Conservation (phyloP, 1,140 invertebrate species). For the Drosophila sturtevanti region DNA sequence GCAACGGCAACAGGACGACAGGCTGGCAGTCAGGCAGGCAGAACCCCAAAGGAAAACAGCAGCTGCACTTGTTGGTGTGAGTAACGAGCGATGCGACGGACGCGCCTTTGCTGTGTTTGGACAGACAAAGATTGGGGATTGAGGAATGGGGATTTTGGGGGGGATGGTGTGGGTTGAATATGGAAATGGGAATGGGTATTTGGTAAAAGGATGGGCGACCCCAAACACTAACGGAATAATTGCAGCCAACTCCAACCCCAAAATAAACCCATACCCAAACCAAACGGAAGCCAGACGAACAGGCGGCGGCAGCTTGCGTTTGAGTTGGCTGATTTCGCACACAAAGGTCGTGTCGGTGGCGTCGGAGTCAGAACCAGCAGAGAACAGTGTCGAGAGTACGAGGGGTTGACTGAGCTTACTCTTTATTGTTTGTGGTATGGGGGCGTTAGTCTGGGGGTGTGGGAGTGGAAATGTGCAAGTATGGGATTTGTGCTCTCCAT, state of each 20-base stretch:
- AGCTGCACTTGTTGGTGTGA: slow-evolving; percentile 74
- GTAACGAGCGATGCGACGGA: slow-evolving; percentile 77
- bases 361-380: background rate
- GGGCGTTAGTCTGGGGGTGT: slow-evolving; percentile 33
- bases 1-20: slow-evolving; percentile 56
- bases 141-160: background rate
- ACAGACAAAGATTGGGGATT: slow-evolving; percentile 10
- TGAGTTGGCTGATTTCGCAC: slow-evolving; percentile 71
- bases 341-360: slow-evolving; percentile 30
- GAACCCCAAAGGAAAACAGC: slow-evolving; percentile 51
- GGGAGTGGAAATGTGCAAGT: slow-evolving; percentile 41
- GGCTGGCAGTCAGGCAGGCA: slow-evolving; percentile 11
- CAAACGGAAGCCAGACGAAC: slow-evolving; percentile 72
- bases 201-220: slow-evolving; percentile 40
- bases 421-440: slow-evolving; percentile 58
- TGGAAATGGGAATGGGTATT: background rate
- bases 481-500: slow-evolving; percentile 52
- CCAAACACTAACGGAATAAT: slow-evolving; percentile 79
- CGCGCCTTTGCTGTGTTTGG: slow-evolving; percentile 62
- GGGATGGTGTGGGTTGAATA: background rate
- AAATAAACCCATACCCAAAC: background rate
- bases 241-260: slow-evolving; percentile 72
- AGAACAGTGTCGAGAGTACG: background rate
- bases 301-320: slow-evolving; percentile 61
- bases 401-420: slow-evolving; percentile 37